phyloP scores from a whole-genome alignment of 2,888 invertebrate species.

The Tenthredo livida region DNA sequence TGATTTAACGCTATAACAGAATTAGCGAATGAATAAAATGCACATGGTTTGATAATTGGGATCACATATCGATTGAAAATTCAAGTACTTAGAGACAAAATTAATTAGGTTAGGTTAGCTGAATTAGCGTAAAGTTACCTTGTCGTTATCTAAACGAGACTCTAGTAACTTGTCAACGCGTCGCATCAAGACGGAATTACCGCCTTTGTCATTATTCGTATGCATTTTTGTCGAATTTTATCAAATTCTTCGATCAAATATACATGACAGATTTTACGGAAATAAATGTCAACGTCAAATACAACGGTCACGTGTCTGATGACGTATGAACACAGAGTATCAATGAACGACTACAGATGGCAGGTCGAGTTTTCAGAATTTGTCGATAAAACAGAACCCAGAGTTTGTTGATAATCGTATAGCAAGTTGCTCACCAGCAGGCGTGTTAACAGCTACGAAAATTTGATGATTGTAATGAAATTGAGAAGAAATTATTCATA shows the following conservation, averaged over 20 bases:
- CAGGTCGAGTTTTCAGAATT: background rate
- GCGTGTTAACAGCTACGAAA: background rate
- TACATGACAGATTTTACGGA: background rate
- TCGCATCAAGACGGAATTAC: slow-evolving; percentile 70
- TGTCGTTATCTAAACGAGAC: slow-evolving; percentile 75
- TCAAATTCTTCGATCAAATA: background rate
- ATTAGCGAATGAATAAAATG: background rate
- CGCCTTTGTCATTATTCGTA: slow-evolving; percentile 64
- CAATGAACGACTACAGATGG: background rate
- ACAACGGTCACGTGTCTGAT: slow-evolving; percentile 14
- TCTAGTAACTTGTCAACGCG: slow-evolving; percentile 74
- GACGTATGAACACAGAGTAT: background rate
- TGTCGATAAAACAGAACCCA: background rate
- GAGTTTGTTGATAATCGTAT: background rate
- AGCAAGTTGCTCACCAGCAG: background rate
- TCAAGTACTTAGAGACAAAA: background rate
- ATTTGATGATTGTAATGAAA: background rate
- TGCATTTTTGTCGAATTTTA: background rate
- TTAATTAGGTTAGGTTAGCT: slow-evolving; percentile 16
- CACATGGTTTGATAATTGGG: background rate
- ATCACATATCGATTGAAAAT: background rate
- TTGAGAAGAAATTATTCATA: too few relatives aligned
- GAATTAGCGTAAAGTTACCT: slow-evolving; percentile 63
- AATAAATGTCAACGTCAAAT: slow-evolving; percentile 40
- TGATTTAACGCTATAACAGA: background rate